phyloP scores from a whole-genome alignment of 2,888 invertebrate species.

The Schizotus pectinicornis region DNA sequence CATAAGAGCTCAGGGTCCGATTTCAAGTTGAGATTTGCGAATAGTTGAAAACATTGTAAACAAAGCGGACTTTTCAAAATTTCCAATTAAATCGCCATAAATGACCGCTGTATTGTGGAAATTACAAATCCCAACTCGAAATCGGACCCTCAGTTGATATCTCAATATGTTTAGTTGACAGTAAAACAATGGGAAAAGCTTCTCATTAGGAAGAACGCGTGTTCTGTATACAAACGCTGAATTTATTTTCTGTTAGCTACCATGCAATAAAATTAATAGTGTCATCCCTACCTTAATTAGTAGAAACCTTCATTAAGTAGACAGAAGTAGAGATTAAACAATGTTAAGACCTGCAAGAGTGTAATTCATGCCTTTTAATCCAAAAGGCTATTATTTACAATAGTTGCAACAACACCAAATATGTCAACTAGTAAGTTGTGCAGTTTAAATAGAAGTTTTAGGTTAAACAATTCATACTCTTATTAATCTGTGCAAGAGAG shows the following conservation, averaged over 20 bases:
- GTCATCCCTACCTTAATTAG: slow-evolving; percentile 17
- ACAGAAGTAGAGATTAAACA: background rate
- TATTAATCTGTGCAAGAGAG: slow-evolving; percentile 7
- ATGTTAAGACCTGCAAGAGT: slow-evolving; percentile 4
- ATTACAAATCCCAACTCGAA: no score
- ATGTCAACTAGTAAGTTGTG: slow-evolving; percentile 18
- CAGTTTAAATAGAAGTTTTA: slow-evolving; percentile 18
- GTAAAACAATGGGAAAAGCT: no score
- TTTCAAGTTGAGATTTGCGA: no score
- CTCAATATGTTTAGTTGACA: no score
- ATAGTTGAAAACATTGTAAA: no score
- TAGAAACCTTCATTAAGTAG: slow-evolving; percentile 7
- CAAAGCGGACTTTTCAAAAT: no score
- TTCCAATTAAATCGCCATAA: no score
- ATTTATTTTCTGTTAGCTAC: background rate
- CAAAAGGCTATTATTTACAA: slow-evolving; percentile 1
- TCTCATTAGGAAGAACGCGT: no score
- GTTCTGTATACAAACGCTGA: no score
- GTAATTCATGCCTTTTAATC: background rate
- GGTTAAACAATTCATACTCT: background rate
- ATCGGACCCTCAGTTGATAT: no score
- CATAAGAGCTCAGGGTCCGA: no score
- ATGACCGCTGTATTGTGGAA: no score
- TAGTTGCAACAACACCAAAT: background rate
- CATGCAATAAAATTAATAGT: background rate